A percentile compares a stretch with the other conserved stretches of the same genome.
Conservation (phyloP, 1,140 invertebrate genomes). For the Caenorhabditis latens region DNA sequence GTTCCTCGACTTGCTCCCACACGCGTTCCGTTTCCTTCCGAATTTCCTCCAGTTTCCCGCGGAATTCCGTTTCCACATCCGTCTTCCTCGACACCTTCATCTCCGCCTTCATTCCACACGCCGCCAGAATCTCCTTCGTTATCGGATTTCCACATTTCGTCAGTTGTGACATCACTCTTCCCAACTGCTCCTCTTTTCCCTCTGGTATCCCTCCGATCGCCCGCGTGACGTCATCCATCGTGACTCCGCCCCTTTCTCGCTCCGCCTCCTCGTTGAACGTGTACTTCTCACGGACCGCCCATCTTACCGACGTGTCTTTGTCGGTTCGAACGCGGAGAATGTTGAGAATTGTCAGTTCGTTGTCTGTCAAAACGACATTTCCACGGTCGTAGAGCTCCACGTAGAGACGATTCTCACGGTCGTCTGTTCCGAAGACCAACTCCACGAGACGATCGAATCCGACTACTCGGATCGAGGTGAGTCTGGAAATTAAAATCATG, state of each 20-base stretch:
- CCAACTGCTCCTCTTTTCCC: slow-evolving; percentile 85
- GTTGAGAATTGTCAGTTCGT: slow-evolving; percentile 91
- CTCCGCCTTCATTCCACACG: slow-evolving; percentile 83
- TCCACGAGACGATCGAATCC: slow-evolving; percentile 90
- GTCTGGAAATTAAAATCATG: slow-evolving; percentile 21
- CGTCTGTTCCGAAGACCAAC: slow-evolving; percentile 91
- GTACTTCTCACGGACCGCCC: slow-evolving; percentile 92
- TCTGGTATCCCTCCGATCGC: slow-evolving; percentile 72
- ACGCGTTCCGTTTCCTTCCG: slow-evolving; percentile 26
- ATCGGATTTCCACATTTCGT: slow-evolving; percentile 87
- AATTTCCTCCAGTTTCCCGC: slow-evolving; percentile 79
- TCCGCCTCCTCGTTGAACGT: slow-evolving; percentile 79
- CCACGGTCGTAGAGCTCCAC: slow-evolving; percentile 86
- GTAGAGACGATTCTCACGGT: slow-evolving; percentile 95
- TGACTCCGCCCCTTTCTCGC: not conserved
- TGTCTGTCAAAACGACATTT: slow-evolving; percentile 94
- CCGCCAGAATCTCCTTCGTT: slow-evolving; percentile 88
- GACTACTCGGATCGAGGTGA: slow-evolving; percentile 78
- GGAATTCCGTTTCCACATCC: not conserved
- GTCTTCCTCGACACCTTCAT: slow-evolving; percentile 78
- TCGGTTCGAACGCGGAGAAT: slow-evolving; percentile 92
- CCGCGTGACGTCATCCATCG: not conserved
- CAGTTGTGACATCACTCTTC: slow-evolving; percentile 88
- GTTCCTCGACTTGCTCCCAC: not conserved
- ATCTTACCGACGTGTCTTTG: slow-evolving; percentile 88